These are phyloP conservation scores for Lerema accius DNA, from an alignment of 1,140 invertebrate species.

Conservation along the genomic window DNA sequence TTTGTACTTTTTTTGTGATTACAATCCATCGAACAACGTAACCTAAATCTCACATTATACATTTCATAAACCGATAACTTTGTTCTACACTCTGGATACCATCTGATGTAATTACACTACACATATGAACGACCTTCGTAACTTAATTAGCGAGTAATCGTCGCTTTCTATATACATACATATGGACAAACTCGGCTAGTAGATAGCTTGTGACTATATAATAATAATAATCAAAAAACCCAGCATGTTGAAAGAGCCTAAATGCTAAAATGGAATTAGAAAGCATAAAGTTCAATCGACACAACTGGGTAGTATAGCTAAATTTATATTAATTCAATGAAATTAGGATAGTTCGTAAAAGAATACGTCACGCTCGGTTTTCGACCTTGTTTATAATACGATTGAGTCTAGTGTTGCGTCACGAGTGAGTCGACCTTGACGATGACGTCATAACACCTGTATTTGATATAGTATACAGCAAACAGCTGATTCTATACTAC, in stretches of 20 bases:
- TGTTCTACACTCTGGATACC: slow-evolving; percentile 66
- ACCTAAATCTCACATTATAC: slow-evolving; percentile 64
- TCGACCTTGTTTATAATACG: no score
- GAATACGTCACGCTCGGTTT: no score
- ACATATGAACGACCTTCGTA: slow-evolving; percentile 57
- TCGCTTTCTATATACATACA: slow-evolving; percentile 60
- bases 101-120: slow-evolving; percentile 62
- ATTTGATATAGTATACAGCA: no score
- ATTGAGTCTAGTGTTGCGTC: no score
- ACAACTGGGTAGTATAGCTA: slow-evolving; percentile 4
- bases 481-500: no score
- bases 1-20: slow-evolving; percentile 74
- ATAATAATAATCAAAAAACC: slow-evolving; percentile 2
- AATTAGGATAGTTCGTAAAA: slow-evolving; percentile 2
- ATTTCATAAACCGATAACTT: slow-evolving; percentile 51
- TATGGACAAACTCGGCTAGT: slow-evolving; percentile 50
- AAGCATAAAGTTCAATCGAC: slow-evolving; percentile 4
- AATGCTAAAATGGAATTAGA: slow-evolving; percentile 18
- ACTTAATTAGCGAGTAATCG: slow-evolving; percentile 47
- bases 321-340: background rate
- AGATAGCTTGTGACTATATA: slow-evolving; percentile 30
- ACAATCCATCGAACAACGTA: slow-evolving; percentile 55
- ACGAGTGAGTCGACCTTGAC: no score
- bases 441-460: no score
- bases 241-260: slow-evolving; percentile 5